Conservation (phyloP, 2,797 vertebrate genomes). For the Gambusia yucatana region DNA sequence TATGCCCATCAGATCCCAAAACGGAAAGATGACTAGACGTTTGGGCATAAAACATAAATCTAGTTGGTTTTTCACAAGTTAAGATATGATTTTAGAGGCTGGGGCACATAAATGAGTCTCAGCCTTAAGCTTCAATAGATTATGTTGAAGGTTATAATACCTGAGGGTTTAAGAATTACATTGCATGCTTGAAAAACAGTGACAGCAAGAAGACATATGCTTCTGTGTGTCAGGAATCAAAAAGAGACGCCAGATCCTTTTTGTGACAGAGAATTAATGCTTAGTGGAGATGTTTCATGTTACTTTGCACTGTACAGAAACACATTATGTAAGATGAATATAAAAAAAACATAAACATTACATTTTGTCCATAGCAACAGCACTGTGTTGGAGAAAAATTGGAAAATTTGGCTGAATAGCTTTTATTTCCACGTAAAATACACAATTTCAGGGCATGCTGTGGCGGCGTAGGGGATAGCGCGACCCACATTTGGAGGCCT, state of each 20-base stretch:
- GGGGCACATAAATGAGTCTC: constrained; percentile 4
- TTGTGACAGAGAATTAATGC: background rate
- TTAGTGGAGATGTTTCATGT: constrained; percentile 3
- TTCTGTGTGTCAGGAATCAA: constrained; percentile 54
- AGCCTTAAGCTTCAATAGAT: background rate
- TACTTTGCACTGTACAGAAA: background rate
- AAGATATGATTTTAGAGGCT: background rate
- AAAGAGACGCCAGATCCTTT: constrained; percentile 56
- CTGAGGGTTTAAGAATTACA: background rate
- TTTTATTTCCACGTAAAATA: background rate
- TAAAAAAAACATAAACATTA: background rate
- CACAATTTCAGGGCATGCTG: background rate
- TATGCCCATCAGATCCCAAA: background rate
- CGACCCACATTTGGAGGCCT: too few relatives aligned
- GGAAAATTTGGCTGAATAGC: background rate
- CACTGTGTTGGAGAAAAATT: background rate
- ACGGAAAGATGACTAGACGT: background rate
- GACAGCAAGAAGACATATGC: constrained; percentile 6
- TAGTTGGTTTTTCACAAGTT: background rate
- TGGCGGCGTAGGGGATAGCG: too few relatives aligned
- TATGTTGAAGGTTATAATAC: background rate
- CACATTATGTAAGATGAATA: background rate
- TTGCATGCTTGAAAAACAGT: constrained; percentile 6
- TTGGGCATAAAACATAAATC: background rate
- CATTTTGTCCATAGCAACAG: background rate